Percentiles rank a stretch among this genome's conserved stretches.
Evolutionary conservation across 2,113 vertebrate species (phyloP).

Genomic region (Morphnarchus princeps): DNA sequence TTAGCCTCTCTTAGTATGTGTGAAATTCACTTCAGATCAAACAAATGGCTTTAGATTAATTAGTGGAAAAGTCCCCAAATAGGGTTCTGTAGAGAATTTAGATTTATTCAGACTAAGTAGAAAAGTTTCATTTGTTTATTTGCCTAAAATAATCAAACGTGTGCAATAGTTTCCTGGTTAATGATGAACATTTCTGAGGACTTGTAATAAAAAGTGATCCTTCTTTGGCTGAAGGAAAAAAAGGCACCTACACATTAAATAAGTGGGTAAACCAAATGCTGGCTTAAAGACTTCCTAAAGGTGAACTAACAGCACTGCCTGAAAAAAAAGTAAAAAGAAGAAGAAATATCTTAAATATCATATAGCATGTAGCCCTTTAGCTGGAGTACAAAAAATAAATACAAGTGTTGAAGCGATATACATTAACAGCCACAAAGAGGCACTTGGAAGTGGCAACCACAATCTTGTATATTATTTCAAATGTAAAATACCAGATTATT

Average conservation of each 20-base stretch:
- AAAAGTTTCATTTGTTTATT: conserved; percentile 18
- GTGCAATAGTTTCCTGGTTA: neutral
- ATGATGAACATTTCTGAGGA: neutral
- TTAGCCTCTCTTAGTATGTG: neutral
- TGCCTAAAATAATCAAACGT: neutral
- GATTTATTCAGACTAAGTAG: neutral
- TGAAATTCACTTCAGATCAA: conserved; percentile 8
- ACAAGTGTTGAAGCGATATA: neutral
- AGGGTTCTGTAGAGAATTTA: neutral
- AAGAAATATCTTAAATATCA: neutral
- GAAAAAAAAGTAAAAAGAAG: neutral
- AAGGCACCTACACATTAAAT: neutral
- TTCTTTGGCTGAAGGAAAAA: neutral
- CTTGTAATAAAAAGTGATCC: neutral
- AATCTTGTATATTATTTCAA: neutral
- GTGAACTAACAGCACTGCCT: neutral
- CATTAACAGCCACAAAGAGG: conserved; percentile 30
- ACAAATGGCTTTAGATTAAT: neutral
- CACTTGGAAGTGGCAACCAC: conserved; percentile 25
- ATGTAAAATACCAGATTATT: conserved; percentile 25
- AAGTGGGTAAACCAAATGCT: neutral
- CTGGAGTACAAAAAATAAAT: conserved; percentile 21
- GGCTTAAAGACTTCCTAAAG: neutral
- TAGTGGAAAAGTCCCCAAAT: neutral
- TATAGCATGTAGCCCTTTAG: neutral